Percentiles rank a stretch among this genome's conserved stretches.
phyloP scores from a whole-genome alignment of 2,888 invertebrate genomes.

The Ernsta delagoae region DNA sequence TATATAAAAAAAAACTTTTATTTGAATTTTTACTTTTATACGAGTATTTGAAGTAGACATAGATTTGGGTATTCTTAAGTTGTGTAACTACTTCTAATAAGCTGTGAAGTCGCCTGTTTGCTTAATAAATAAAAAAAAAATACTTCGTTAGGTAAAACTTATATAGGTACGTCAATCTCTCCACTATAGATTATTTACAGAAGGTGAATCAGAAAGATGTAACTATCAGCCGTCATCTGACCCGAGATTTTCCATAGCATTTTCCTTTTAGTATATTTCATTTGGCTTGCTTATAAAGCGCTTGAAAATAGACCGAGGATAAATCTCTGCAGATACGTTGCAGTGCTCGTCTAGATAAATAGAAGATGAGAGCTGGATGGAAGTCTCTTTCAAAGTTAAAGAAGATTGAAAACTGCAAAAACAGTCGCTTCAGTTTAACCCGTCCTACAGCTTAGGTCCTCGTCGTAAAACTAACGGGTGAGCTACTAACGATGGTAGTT shows the following conservation, averaged over 20 bases:
- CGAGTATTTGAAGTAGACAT: too few relatives aligned
- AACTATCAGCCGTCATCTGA: neutral
- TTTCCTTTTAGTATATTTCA: neutral
- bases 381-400: constrained; percentile 31
- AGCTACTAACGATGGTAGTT: neutral
- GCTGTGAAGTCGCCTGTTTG: too few relatives aligned
- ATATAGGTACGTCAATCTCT: too few relatives aligned
- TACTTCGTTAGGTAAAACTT: too few relatives aligned
- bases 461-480: neutral
- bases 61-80: too few relatives aligned
- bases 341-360: constrained; percentile 29
- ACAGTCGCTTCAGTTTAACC: constrained; percentile 31
- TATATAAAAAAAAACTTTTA: too few relatives aligned
- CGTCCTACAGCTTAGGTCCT: constrained; percentile 3
- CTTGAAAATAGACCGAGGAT: constrained; percentile 2
- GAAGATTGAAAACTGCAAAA: constrained; percentile 36
- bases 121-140: too few relatives aligned
- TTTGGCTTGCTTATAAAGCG: neutral
- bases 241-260: neutral
- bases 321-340: constrained; percentile 15
- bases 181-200: too few relatives aligned
- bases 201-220: too few relatives aligned
- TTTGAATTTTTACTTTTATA: too few relatives aligned
- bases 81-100: too few relatives aligned
- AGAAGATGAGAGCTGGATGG: constrained; percentile 24